phyloP scores from a whole-genome alignment of 2,113 vertebrate species.

The Pipa parva region DNA sequence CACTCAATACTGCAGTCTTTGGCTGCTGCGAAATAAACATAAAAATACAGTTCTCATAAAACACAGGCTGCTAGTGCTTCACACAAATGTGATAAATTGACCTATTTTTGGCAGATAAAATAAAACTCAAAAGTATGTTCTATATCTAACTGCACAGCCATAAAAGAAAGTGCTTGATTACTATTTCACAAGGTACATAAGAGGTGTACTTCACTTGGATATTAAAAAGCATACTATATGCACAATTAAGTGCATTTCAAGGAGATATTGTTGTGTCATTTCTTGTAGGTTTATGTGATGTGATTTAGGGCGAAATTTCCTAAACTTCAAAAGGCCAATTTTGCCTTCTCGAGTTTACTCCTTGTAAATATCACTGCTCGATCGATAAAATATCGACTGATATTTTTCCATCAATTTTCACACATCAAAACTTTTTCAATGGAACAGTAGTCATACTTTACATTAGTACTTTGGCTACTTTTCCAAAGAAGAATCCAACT shows the following conservation, averaged over 20 bases:
- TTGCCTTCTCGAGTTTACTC: too few relatives aligned
- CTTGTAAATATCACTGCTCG: too few relatives aligned
- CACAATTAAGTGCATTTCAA: not conserved
- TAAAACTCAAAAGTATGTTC: not conserved
- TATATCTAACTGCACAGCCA: not conserved
- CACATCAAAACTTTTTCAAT: too few relatives aligned
- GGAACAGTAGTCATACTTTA: too few relatives aligned
- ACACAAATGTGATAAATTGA: not conserved
- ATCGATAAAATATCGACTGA: too few relatives aligned
- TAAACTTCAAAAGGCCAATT: too few relatives aligned
- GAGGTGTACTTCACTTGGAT: not conserved
- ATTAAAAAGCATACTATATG: not conserved
- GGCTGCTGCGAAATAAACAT: constrained; percentile 43
- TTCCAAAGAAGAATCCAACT: too few relatives aligned
- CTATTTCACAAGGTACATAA: not conserved
- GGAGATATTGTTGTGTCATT: too few relatives aligned
- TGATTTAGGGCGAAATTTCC: too few relatives aligned
- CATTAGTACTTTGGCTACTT: too few relatives aligned
- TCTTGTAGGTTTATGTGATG: too few relatives aligned
- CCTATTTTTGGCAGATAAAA: constrained; percentile 2
- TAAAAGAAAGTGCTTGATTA: not conserved
- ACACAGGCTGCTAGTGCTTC: constrained; percentile 47
- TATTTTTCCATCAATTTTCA: too few relatives aligned
- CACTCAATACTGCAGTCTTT: constrained; percentile 42
- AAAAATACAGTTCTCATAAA: constrained; percentile 46